phyloP scores from a whole-genome alignment of 2,888 invertebrate genomes.

The Drosophila subsilvestris region DNA sequence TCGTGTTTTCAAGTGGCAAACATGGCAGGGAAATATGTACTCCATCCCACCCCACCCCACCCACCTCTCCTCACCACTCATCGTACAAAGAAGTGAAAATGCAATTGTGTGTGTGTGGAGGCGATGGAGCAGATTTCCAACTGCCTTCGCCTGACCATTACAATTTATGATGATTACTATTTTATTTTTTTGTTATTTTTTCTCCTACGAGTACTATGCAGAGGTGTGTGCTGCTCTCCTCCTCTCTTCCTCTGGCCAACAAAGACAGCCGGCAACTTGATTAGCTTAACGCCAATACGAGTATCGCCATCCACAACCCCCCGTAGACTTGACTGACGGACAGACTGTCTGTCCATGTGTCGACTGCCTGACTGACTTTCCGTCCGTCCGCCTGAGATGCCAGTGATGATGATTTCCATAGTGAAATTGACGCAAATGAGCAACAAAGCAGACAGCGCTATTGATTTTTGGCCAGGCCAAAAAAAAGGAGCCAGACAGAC shows the following conservation, averaged over 20 bases:
- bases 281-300: constrained; percentile 60
- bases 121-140: constrained; percentile 51
- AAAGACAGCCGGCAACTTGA: constrained; percentile 56
- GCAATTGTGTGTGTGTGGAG: constrained; percentile 29
- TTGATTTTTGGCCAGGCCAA: constrained; percentile 58
- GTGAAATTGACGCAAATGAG: constrained; percentile 66
- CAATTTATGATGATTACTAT: constrained; percentile 75
- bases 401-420: constrained; percentile 56
- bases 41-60: too few species aligned
- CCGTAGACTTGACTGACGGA: constrained; percentile 29
- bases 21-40: constrained; percentile 16
- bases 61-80: too few species aligned
- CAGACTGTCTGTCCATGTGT: constrained; percentile 10
- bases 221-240: constrained; percentile 1
- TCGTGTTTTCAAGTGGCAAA: constrained; percentile 43
- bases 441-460: constrained; percentile 50
- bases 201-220: neutral
- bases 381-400: constrained; percentile 29
- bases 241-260: neutral
- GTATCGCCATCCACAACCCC: constrained; percentile 8
- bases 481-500: constrained; percentile 1
- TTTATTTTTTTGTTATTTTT: constrained; percentile 27
- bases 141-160: constrained; percentile 55
- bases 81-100: constrained; percentile 30
- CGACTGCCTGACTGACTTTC: constrained; percentile 10